Evolutionary conservation across 2,888 invertebrate species (phyloP).

Genomic region (Corythucha ciliata): DNA sequence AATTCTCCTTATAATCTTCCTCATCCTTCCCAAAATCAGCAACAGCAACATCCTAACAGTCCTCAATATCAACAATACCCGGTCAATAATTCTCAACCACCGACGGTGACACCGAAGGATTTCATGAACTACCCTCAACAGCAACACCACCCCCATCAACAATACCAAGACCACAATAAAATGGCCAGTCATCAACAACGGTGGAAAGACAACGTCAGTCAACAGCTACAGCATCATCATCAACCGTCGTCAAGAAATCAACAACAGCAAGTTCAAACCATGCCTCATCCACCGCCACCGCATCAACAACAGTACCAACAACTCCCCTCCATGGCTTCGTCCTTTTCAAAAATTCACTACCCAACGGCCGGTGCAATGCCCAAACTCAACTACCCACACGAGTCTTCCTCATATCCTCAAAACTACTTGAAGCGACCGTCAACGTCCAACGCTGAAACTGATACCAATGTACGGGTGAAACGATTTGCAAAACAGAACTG

Average conservation of each 20-base stretch:
- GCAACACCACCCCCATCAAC: conserved; percentile 13
- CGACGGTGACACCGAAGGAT: conserved; percentile 6
- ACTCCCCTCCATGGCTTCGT: not conserved
- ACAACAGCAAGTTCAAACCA: conserved; percentile 20
- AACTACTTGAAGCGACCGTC: conserved; percentile 37
- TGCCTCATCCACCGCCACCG: conserved; percentile 10
- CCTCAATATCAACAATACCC: conserved; percentile 30
- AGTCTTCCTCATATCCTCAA: conserved; percentile 17
- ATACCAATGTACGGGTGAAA: too few relatives aligned
- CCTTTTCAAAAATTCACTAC: not conserved
- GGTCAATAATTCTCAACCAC: not conserved
- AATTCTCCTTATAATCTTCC: too few relatives aligned
- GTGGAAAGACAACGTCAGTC: conserved; percentile 8
- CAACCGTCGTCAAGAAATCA: conserved; percentile 36
- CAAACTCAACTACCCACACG: conserved; percentile 12
- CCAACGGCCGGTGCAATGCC: not conserved
- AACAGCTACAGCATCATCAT: conserved; percentile 37
- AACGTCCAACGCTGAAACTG: too few relatives aligned
- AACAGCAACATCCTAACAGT: conserved; percentile 25
- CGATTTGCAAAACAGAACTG: too few relatives aligned
- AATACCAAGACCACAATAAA: conserved; percentile 31
- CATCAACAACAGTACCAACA: conserved; percentile 25
- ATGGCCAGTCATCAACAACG: conserved; percentile 15
- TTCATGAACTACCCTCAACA: not conserved
- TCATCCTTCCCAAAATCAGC: conserved; percentile 21